These are phyloP conservation scores for Ectropis crepuscularia DNA, from an alignment of 2,888 invertebrate species.

Conservation along the genomic window DNA sequence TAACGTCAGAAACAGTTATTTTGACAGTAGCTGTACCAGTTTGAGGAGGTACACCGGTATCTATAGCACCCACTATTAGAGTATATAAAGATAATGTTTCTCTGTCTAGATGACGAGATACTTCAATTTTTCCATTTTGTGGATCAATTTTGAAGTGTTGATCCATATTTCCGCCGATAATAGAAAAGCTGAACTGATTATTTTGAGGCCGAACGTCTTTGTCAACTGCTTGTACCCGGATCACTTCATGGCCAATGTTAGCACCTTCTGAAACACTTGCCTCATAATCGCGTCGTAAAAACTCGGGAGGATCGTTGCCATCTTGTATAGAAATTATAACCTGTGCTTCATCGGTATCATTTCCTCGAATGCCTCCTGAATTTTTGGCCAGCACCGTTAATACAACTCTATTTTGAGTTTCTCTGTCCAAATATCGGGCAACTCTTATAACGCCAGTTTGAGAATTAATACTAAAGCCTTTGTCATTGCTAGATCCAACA, in stretches of 20 bases:
- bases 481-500: slow-evolving; percentile 96
- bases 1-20: slow-evolving; percentile 93
- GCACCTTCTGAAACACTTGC: slow-evolving; percentile 93
- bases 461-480: slow-evolving; percentile 94
- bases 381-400: slow-evolving; percentile 97
- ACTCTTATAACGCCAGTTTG: slow-evolving; percentile 94
- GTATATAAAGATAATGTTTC: slow-evolving; percentile 91
- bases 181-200: slow-evolving; percentile 96
- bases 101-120: slow-evolving; percentile 90
- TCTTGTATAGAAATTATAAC: slow-evolving; percentile 97
- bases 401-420: slow-evolving; percentile 95
- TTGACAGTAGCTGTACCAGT: slow-evolving; percentile 95
- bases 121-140: slow-evolving; percentile 92
- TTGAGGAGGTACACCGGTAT: slow-evolving; percentile 94
- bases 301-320: slow-evolving; percentile 98
- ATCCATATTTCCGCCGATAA: slow-evolving; percentile 92
- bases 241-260: slow-evolving; percentile 88
- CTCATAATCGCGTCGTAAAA: slow-evolving; percentile 91
- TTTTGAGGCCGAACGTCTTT: slow-evolving; percentile 96
- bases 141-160: slow-evolving; percentile 95
- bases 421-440: slow-evolving; percentile 91
- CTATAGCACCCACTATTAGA: slow-evolving; percentile 93
- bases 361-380: slow-evolving; percentile 95
- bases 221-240: slow-evolving; percentile 93
- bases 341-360: slow-evolving; percentile 97